A percentile compares a stretch with the other conserved stretches of the same genome.
Evolutionary conservation across 2,797 vertebrate species (phyloP).

Genomic region (Nyctalus aviator): DNA sequence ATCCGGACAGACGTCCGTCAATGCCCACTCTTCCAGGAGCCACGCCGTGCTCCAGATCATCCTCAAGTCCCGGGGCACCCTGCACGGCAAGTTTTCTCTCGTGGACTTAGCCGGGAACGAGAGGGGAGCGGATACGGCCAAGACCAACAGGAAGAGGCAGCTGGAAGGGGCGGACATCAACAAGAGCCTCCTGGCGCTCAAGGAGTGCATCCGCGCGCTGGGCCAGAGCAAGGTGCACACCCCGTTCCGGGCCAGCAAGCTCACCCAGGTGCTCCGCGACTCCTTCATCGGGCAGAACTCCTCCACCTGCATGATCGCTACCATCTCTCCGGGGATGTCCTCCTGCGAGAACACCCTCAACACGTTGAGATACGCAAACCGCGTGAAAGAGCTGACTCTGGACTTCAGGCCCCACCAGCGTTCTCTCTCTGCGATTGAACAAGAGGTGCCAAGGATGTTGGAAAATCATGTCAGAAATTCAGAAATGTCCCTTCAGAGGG

Average conservation of each 20-base stretch:
- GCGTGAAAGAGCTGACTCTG: slow-evolving; percentile 81
- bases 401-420: neutral
- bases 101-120: slow-evolving; percentile 94
- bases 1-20: slow-evolving; percentile 93
- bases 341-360: slow-evolving; percentile 94
- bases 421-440: neutral
- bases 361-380: slow-evolving; percentile 92
- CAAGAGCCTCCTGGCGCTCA: slow-evolving; percentile 93
- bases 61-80: slow-evolving; percentile 88
- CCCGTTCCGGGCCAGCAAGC: slow-evolving; percentile 93
- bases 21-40: slow-evolving; percentile 92
- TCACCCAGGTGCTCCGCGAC: slow-evolving; percentile 93
- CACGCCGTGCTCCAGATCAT: slow-evolving; percentile 94
- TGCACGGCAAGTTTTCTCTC: slow-evolving; percentile 93
- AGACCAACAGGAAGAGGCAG: slow-evolving; percentile 91
- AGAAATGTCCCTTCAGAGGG: slow-evolving; percentile 22
- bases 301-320: slow-evolving; percentile 94
- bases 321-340: slow-evolving; percentile 92
- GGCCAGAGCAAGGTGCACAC: slow-evolving; percentile 93
- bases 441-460: neutral
- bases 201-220: slow-evolving; percentile 93
- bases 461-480: neutral
- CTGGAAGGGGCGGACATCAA: slow-evolving; percentile 94
- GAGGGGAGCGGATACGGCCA: slow-evolving; percentile 91
- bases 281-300: slow-evolving; percentile 95